These are phyloP conservation scores for Burhinus bistriatus DNA, from an alignment of 2,113 vertebrate species.

Conservation along the genomic window DNA sequence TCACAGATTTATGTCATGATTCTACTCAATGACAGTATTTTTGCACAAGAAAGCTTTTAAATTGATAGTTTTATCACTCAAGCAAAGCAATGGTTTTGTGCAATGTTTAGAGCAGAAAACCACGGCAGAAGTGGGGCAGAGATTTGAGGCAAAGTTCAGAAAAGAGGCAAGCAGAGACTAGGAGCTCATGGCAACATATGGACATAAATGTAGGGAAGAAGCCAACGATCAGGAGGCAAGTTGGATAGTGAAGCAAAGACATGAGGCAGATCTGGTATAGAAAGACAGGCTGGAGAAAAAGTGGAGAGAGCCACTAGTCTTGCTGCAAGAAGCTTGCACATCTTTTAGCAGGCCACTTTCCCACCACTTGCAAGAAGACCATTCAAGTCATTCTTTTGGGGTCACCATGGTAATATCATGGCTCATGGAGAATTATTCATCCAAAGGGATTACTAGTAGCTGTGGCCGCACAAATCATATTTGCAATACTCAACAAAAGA, in stretches of 20 bases:
- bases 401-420: background rate
- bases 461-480: background rate
- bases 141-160: background rate
- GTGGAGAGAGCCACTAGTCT: background rate
- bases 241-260: background rate
- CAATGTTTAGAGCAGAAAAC: background rate
- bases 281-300: background rate
- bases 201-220: background rate
- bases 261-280: background rate
- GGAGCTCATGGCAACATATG: background rate
- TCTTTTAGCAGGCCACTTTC: background rate
- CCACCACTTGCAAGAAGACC: background rate
- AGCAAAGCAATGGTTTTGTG: background rate
- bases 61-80: background rate
- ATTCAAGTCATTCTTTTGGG: background rate
- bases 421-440: background rate
- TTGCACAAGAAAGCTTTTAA: background rate
- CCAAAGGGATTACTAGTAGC: background rate
- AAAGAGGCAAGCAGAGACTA: background rate
- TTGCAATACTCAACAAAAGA: background rate
- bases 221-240: rapidly evolving
- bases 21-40: background rate
- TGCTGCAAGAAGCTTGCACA: background rate
- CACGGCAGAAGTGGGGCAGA: background rate
- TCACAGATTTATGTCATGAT: background rate